Evolutionary conservation across 2,888 invertebrate species (phyloP).

Genomic region (Melieria omissa): DNA sequence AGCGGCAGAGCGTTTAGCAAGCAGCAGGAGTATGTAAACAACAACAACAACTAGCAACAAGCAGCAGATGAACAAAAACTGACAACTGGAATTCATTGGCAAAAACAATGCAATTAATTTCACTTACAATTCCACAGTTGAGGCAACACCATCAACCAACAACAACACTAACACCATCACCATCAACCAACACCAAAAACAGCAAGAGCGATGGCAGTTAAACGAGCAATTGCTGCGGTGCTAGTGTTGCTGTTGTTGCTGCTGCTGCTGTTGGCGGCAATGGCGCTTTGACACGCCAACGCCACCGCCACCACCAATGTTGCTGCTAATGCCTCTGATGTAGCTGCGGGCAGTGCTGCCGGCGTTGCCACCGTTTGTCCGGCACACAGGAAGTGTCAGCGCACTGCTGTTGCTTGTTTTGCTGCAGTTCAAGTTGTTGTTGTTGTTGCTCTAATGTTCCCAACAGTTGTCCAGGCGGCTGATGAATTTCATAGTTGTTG

Average conservation of each 20-base stretch:
- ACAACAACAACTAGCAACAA: constrained; percentile 6
- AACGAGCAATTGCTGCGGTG: constrained; percentile 12
- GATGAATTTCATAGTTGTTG: constrained; percentile 64
- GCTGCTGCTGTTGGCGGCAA: constrained; percentile 45
- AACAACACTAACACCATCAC: constrained; percentile 15
- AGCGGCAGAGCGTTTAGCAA: constrained; percentile 37
- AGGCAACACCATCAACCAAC: constrained; percentile 19
- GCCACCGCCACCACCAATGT: constrained; percentile 10
- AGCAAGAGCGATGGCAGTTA: no score
- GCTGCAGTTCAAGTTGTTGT: constrained; percentile 46
- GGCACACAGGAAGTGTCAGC: not conserved
- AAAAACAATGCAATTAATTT: constrained; percentile 65
- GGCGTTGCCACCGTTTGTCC: constrained; percentile 37
- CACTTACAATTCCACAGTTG: constrained; percentile 53
- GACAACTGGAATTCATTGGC: constrained; percentile 59
- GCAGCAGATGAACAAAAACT: constrained; percentile 49
- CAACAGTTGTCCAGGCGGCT: constrained; percentile 40
- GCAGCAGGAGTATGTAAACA: constrained; percentile 24
- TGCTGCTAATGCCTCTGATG: constrained; percentile 23
- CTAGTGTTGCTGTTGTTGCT: constrained; percentile 31
- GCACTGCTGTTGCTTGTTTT: constrained; percentile 39
- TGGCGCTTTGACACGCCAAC: constrained; percentile 25
- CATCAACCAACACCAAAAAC: not conserved
- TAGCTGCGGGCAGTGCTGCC: constrained; percentile 32
- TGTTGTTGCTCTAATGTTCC: constrained; percentile 25